A percentile compares a stretch with the other conserved stretches of the same genome.
phyloP scores from a whole-genome alignment of 2,113 vertebrate species.

The Craseonycteris thonglongyai region DNA sequence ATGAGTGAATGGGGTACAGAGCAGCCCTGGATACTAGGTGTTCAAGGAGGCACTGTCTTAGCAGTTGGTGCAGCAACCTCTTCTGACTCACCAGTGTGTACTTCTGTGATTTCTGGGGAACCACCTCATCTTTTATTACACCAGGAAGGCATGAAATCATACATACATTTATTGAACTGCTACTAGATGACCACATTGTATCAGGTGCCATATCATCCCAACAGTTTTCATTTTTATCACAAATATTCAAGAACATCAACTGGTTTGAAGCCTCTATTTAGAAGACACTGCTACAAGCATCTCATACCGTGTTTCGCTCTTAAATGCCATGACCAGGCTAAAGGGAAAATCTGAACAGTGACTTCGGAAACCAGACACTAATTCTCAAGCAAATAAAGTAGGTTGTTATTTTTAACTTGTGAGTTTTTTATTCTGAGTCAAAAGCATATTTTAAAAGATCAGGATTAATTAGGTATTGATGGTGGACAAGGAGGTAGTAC shows the following conservation, averaged over 20 bases:
- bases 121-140: not conserved
- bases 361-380: not conserved
- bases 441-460: not conserved
- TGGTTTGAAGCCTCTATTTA: not conserved
- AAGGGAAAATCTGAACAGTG: not conserved
- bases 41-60: not conserved
- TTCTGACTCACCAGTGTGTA: fast-evolving
- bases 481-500: not conserved
- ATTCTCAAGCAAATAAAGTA: not conserved
- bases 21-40: not conserved
- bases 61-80: not conserved
- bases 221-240: not conserved
- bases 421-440: not conserved
- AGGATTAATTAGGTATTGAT: not conserved
- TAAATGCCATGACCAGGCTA: not conserved
- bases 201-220: not conserved
- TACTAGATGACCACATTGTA: not conserved
- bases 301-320: not conserved
- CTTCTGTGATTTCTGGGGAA: not conserved
- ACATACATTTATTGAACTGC: not conserved
- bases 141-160: not conserved
- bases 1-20: not conserved
- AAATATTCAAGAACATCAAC: not conserved
- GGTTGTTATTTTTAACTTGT: not conserved
- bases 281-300: not conserved